phyloP scores from a whole-genome alignment of 2,113 vertebrate species.

The Lipophrys pholis region DNA sequence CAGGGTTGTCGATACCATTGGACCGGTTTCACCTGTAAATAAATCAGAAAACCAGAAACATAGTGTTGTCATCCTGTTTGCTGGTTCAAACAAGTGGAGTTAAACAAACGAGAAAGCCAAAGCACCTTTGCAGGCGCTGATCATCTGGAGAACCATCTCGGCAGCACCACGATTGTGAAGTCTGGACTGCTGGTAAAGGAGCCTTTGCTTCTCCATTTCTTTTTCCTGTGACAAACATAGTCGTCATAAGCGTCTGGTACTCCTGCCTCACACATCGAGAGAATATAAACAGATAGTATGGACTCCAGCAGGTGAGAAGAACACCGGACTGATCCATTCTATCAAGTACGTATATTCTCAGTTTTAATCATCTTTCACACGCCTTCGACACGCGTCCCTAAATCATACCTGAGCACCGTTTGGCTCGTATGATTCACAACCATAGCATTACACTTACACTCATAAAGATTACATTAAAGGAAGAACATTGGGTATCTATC shows the following conservation, averaged over 20 bases:
- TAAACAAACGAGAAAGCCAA: background rate
- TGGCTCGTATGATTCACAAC: background rate
- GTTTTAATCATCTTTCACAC: slow-evolving; percentile 43
- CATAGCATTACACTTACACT: background rate
- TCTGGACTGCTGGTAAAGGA: slow-evolving; percentile 92
- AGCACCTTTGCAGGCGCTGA: slow-evolving; percentile 94
- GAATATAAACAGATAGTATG: slow-evolving; percentile 43
- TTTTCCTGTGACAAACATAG: slow-evolving; percentile 85
- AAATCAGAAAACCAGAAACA: background rate
- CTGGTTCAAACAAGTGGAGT: background rate
- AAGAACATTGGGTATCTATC: background rate
- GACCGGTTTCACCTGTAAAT: slow-evolving; percentile 87
- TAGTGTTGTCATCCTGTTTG: background rate
- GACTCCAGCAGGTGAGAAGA: background rate
- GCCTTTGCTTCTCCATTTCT: slow-evolving; percentile 94
- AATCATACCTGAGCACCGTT: background rate
- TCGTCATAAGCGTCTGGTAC: slow-evolving; percentile 32
- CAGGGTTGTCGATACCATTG: slow-evolving; percentile 94
- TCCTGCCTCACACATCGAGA: background rate
- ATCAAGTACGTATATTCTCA: slow-evolving; percentile 42
- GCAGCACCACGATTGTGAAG: slow-evolving; percentile 92
- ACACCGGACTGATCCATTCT: slow-evolving; percentile 10
- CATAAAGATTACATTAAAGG: background rate
- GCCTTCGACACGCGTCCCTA: background rate
- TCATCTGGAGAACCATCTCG: slow-evolving; percentile 96